phyloP scores from a whole-genome alignment of 1,140 invertebrate genomes.

The Polyergus mexicanus region DNA sequence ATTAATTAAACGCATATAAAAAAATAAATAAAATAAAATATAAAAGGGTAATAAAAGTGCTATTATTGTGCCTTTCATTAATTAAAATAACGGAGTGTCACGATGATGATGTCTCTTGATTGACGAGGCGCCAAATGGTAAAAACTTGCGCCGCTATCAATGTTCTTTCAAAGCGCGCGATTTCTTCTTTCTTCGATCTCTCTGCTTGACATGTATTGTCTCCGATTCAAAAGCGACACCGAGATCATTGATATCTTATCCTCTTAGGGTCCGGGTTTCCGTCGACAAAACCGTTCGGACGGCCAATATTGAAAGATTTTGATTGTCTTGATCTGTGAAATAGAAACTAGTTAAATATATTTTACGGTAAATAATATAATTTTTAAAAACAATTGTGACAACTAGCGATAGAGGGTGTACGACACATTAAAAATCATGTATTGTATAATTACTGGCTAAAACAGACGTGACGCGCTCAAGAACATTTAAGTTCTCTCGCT shows the following conservation, averaged over 20 bases:
- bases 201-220: slow-evolving; percentile 73
- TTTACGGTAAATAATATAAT: slow-evolving; percentile 5
- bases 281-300: slow-evolving; percentile 63
- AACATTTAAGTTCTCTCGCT: slow-evolving; percentile 22
- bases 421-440: not conserved
- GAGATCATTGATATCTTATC: slow-evolving; percentile 73
- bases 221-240: slow-evolving; percentile 73
- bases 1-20: not conserved
- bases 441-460: slow-evolving; percentile 13
- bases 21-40: not conserved
- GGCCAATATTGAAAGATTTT: slow-evolving; percentile 53
- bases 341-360: slow-evolving; percentile 20
- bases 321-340: slow-evolving; percentile 58
- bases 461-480: not conserved
- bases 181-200: slow-evolving; percentile 66
- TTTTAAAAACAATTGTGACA: not conserved
- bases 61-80: slow-evolving; percentile 35
- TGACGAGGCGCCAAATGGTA: slow-evolving; percentile 3
- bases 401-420: not conserved
- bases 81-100: not conserved
- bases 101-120: not conserved
- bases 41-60: not conserved
- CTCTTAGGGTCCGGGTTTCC: slow-evolving; percentile 61
- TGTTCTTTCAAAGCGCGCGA: slow-evolving; percentile 68
- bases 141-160: slow-evolving; percentile 55